Base-by-base conservation (phyloP, 2,113 vertebrate genomes). In the Ochotona curzoniae region DNA sequence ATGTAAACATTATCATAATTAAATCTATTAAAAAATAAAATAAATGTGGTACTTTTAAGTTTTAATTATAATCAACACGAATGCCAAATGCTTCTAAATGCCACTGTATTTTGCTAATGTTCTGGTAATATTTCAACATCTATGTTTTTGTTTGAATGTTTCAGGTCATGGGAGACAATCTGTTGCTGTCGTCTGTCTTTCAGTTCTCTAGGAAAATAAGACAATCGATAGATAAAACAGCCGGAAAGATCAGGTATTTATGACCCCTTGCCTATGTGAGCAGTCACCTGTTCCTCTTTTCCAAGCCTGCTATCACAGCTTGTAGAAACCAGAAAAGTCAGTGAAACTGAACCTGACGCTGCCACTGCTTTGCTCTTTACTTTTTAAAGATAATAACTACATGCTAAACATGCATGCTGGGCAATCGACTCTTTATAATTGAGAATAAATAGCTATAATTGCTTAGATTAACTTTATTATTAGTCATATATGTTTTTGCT, bases 151-250 rank as follows among this genome's bases (percentile, higher is more conserved):
- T 96, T 92, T 96, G 80, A 1, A 69, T 94, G 32, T 54, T 94
- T 83, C 97, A 99, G 99, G 99, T 99, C 28, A 99, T 99, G 98
- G 98, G 99, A 95, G 99, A 99, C 97, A 99, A 98, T 96, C 98
- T 99, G 93, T 98, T 99, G 94, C 97, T 99, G 89, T 98, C 99
- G 18, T 99, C 99, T 2, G 99, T 99, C 85, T 99, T 99, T 96
- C 99, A 99, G 82, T 98, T 99, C 97, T 99, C 99, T 94, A 98
- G 98, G 94, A 99, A 99, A 97, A 99, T 99, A 97, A 98, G 99
- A 95, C 98, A 99, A 96, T 99, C 99, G 32, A 98, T 99, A 67
- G 99, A 99, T 97, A 99, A 99, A 98, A 99, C 99, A 35, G 99
- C 99, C 87, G 98, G 99, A 76, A 99, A 99, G 97, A 99, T 99